phyloP scores from a whole-genome alignment of 2,888 invertebrate species.

The Diarsia mendica region DNA sequence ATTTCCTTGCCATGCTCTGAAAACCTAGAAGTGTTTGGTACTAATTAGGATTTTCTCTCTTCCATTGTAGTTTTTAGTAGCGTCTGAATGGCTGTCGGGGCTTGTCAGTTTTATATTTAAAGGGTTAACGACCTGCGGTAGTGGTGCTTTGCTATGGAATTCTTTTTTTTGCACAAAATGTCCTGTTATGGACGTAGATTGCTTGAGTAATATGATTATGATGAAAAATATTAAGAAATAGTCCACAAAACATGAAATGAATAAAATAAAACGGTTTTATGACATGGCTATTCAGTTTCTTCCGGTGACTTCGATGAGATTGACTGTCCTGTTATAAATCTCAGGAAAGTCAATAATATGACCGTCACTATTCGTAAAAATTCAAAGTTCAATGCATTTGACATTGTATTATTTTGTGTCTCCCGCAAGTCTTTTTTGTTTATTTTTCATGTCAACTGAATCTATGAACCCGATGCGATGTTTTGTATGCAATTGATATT shows the following conservation, averaged over 20 bases:
- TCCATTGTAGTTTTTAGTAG: conserved; percentile 40
- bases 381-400: no score
- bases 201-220: neutral
- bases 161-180: neutral
- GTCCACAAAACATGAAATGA: no score
- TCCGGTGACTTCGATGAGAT: no score
- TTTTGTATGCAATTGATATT: conserved; percentile 35
- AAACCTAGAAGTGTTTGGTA: conserved; percentile 55
- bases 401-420: neutral
- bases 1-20: conserved; percentile 53
- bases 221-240: no score
- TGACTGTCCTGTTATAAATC: no score
- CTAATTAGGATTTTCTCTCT: conserved; percentile 60
- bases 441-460: conserved; percentile 9
- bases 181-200: neutral
- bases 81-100: conserved; percentile 24
- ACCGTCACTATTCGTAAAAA: no score
- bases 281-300: no score
- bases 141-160: neutral
- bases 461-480: neutral
- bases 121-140: conserved; percentile 11
- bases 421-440: neutral
- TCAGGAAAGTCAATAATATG: no score
- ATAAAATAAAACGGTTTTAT: no score
- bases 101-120: conserved; percentile 24